phyloP scores from a whole-genome alignment of 1,140 invertebrate species.

The Planococcus citri region DNA sequence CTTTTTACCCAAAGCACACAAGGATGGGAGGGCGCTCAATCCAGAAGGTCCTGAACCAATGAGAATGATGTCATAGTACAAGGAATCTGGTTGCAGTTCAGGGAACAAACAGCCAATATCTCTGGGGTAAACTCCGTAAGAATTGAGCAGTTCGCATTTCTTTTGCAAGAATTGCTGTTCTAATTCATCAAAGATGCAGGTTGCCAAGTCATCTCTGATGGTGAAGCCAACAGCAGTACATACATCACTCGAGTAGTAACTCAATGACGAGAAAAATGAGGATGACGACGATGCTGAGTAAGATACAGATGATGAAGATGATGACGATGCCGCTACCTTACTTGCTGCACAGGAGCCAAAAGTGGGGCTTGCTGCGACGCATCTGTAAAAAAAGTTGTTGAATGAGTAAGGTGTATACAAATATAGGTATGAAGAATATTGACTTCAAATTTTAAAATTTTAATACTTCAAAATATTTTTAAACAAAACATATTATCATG shows the following conservation, averaged over 20 bases:
- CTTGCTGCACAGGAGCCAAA: background rate
- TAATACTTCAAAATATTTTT: no score
- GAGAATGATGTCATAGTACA: background rate
- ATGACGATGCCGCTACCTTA: background rate
- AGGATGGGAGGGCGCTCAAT: background rate
- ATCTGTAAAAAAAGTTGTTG: background rate
- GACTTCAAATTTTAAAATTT: background rate
- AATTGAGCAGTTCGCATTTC: constrained; percentile 11
- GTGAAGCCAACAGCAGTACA: background rate
- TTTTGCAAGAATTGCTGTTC: background rate
- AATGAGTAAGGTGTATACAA: no score
- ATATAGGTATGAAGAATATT: no score
- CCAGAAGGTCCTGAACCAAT: background rate
- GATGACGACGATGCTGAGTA: background rate
- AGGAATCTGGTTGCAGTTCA: background rate
- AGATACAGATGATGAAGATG: background rate
- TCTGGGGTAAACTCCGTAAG: background rate
- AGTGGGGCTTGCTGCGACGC: background rate
- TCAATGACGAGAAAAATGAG: background rate
- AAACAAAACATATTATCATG: no score
- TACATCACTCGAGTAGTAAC: background rate
- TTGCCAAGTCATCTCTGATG: background rate
- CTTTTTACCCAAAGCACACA: background rate
- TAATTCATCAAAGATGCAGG: background rate
- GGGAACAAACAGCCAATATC: background rate